A percentile compares a stretch with the other conserved stretches of the same genome.
These are phyloP conservation scores for Sphyrna mokarran DNA, from an alignment of 2,113 vertebrate genomes.

Conservation along the genomic window DNA sequence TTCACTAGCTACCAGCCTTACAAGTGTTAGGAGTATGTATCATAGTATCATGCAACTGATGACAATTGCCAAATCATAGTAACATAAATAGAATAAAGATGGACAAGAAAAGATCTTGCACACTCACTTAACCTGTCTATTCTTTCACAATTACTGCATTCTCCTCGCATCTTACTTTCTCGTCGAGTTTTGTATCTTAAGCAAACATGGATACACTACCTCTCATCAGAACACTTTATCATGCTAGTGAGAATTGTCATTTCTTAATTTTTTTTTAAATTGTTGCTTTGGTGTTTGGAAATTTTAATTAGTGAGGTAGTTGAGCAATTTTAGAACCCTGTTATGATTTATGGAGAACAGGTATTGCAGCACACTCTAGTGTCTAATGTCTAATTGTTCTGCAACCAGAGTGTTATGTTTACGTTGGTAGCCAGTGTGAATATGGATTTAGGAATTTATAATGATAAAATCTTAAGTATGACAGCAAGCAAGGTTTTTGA, in stretches of 20 bases:
- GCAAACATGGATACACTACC: too few species aligned
- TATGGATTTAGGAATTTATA: neutral
- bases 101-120: neutral
- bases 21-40: constrained; percentile 48
- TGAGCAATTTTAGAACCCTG: neutral
- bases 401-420: neutral
- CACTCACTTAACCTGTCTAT: too few species aligned
- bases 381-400: neutral
- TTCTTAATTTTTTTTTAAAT: neutral
- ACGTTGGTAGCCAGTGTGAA: neutral
- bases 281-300: neutral
- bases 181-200: too few species aligned
- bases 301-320: neutral
- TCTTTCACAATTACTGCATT: too few species aligned
- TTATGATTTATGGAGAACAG: neutral
- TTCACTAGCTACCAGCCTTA: constrained; percentile 54
- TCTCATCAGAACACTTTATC: neutral
- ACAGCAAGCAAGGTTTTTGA: neutral
- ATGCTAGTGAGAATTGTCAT: neutral
- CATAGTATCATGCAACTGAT: constrained; percentile 63
- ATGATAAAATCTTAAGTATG: neutral
- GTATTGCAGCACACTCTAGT: constrained; percentile 1
- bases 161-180: too few species aligned
- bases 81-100: neutral
- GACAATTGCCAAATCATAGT: constrained; percentile 60